A percentile compares a stretch with the other conserved stretches of the same genome.
Conservation (phyloP, 35 echinoderm and acorn worm species). For the Heliocidaris erythrogramma region DNA sequence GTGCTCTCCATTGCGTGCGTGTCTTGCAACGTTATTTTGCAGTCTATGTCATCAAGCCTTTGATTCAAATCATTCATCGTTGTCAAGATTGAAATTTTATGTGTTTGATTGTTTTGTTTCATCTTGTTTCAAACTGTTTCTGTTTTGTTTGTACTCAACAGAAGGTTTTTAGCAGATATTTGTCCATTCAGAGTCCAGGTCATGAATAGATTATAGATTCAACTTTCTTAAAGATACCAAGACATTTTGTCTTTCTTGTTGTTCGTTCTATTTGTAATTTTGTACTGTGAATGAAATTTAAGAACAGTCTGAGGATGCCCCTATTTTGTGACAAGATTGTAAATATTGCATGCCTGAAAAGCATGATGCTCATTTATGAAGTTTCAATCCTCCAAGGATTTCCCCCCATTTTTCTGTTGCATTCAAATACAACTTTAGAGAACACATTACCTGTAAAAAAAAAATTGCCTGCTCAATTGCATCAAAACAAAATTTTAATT, state of each 20-base stretch:
- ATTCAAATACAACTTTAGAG: not conserved
- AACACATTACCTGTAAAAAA: not conserved
- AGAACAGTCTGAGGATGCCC: not conserved
- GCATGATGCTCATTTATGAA: not conserved
- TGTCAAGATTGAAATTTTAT: not conserved
- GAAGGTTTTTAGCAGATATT: not conserved
- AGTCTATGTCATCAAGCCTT: not conserved
- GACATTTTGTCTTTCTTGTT: not conserved
- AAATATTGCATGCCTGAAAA: not conserved
- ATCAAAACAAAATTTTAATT: not conserved
- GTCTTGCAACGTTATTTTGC: not conserved
- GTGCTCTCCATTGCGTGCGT: not conserved
- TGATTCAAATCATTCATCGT: not conserved
- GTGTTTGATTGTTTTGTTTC: not conserved
- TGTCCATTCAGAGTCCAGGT: not conserved
- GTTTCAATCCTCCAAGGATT: not conserved
- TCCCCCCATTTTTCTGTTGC: not conserved
- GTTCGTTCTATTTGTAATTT: not conserved
- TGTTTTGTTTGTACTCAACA: not conserved
- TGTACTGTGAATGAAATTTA: not conserved
- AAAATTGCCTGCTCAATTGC: not conserved
- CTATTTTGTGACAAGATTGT: not conserved
- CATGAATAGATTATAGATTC: not conserved
- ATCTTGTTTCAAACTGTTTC: not conserved
- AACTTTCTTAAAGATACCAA: not conserved